Conservation (phyloP, 2,797 vertebrate genomes). For the Eulemur mongoz region DNA sequence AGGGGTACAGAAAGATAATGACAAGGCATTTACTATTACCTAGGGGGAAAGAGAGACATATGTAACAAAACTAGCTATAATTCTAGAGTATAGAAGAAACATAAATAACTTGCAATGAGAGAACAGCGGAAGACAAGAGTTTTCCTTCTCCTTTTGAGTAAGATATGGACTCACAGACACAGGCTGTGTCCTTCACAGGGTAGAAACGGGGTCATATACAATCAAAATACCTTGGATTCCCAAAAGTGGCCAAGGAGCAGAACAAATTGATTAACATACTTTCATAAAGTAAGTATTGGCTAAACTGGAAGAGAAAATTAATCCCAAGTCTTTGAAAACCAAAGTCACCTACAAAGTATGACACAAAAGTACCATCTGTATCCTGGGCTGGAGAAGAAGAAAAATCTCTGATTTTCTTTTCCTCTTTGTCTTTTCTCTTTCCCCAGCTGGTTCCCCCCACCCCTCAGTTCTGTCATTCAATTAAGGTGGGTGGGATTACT, state of each 20-base stretch:
- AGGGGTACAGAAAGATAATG: neutral
- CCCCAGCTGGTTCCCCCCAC: neutral
- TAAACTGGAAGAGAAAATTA: neutral
- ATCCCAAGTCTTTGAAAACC: slow-evolving; percentile 31
- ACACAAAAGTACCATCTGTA: neutral
- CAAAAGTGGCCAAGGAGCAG: neutral
- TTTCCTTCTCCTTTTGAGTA: neutral
- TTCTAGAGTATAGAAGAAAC: neutral
- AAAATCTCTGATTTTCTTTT: neutral
- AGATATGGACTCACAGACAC: fast-evolving
- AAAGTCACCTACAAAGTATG: neutral
- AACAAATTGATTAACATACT: neutral
- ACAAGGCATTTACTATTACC: neutral
- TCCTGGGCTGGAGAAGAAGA: neutral
- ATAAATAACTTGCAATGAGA: neutral
- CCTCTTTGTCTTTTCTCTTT: neutral
- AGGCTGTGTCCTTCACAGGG: neutral
- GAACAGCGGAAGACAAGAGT: neutral
- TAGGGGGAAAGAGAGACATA: neutral
- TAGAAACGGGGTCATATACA: neutral
- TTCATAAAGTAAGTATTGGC: neutral
- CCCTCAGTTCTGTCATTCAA: neutral
- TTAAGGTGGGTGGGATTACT: neutral
- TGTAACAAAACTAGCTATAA: neutral
- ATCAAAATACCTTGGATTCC: neutral